Conservation (phyloP, 2,888 invertebrate genomes). For the Synergus umbraculus region DNA sequence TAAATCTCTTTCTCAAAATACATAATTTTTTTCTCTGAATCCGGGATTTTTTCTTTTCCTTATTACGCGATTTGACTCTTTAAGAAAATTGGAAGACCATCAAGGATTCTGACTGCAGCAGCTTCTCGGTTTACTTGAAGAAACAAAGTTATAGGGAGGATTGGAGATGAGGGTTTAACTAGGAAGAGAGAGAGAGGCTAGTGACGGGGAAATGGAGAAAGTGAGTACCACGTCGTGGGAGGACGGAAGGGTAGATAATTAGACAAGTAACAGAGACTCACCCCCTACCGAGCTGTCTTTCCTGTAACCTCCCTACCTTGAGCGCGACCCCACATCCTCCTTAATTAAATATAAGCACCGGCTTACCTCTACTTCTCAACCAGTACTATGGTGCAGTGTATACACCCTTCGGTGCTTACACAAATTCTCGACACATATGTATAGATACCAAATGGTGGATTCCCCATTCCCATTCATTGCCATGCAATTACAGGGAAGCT, state of each 20-base stretch:
- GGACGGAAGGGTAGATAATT: constrained; percentile 67
- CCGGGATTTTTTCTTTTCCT: constrained; percentile 1
- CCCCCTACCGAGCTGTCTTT: constrained; percentile 32
- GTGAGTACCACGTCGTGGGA: constrained; percentile 26
- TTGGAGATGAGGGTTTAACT: constrained; percentile 39
- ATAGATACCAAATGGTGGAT: constrained; percentile 19
- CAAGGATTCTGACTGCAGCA: constrained; percentile 15
- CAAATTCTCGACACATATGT: constrained; percentile 41
- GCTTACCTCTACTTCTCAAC: constrained; percentile 66
- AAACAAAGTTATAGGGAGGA: constrained; percentile 41
- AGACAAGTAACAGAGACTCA: constrained; percentile 71
- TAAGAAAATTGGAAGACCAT: constrained; percentile 43
- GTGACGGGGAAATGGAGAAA: constrained; percentile 28
- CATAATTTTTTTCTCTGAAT: background rate
- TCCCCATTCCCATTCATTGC: constrained; percentile 55
- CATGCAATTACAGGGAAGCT: constrained; percentile 59
- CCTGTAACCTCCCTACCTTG: constrained; percentile 49
- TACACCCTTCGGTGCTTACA: constrained; percentile 33
- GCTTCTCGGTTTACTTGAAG: constrained; percentile 24
- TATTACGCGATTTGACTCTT: constrained; percentile 23
- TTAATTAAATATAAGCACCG: constrained; percentile 74
- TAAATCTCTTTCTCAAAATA: background rate
- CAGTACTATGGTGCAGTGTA: constrained; percentile 39
- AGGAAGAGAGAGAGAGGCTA: background rate
- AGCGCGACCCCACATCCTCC: constrained; percentile 64